phyloP scores from a whole-genome alignment of 2,113 vertebrate genomes.

The Spermophilus dauricus region DNA sequence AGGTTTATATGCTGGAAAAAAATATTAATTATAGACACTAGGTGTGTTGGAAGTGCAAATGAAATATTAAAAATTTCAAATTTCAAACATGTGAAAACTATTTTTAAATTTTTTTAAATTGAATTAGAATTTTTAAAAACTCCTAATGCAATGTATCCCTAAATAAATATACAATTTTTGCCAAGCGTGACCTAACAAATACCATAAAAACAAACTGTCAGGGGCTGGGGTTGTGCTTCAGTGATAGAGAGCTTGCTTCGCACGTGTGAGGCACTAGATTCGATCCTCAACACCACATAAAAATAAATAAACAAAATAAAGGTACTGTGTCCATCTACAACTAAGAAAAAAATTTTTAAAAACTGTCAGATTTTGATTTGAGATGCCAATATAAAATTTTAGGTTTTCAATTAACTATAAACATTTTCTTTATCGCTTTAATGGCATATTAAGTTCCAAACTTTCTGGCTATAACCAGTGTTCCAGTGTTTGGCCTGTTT shows the following conservation, averaged over 20 bases:
- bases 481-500: not conserved
- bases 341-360: not conserved
- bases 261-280: too few relatives aligned
- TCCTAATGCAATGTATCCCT: not conserved
- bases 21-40: not conserved
- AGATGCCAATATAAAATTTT: not conserved
- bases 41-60: not conserved
- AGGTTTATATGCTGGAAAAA: not conserved
- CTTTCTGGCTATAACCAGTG: not conserved
- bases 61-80: not conserved
- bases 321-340: too few relatives aligned
- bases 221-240: too few relatives aligned
- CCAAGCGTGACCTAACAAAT: not conserved
- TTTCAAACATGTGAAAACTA: too few relatives aligned
- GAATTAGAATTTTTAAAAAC: not conserved
- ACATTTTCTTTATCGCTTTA: not conserved
- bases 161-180: not conserved
- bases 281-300: too few relatives aligned
- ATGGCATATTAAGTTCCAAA: not conserved
- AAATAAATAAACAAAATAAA: too few relatives aligned
- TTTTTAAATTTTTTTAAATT: too few relatives aligned
- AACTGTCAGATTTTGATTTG: not conserved
- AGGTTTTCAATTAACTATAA: constrained; percentile 3
- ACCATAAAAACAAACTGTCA: not conserved
- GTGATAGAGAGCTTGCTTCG: too few relatives aligned